Evolutionary conservation across 1,140 invertebrate species (phyloP).

Genomic region (Popillia japonica): DNA sequence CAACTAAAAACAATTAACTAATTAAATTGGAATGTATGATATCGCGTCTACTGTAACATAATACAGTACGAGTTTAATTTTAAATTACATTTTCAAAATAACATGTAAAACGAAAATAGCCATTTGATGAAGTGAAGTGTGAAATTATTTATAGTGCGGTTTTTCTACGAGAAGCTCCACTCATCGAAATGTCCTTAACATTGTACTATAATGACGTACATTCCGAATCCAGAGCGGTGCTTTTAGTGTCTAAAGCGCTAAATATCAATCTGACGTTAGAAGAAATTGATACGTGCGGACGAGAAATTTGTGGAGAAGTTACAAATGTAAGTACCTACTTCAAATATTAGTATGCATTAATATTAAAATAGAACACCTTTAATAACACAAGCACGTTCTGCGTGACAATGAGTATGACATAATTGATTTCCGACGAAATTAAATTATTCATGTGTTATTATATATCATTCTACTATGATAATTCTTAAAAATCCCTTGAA

Average conservation of each 20-base stretch:
- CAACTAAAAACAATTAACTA: constrained; percentile 29
- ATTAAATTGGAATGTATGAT: constrained; percentile 35
- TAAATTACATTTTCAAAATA: constrained; percentile 25
- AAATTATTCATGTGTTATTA: constrained; percentile 37
- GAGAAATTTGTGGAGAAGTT: neutral
- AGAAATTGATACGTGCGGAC: constrained; percentile 63
- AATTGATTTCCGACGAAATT: neutral
- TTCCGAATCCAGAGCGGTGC: constrained; percentile 68
- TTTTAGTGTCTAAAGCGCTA: constrained; percentile 66
- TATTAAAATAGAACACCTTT: neutral
- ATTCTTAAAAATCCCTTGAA: neutral
- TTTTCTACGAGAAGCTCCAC: constrained; percentile 14
- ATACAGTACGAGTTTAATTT: constrained; percentile 22
- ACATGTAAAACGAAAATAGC: constrained; percentile 36
- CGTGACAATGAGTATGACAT: constrained; percentile 11
- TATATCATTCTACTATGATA: neutral
- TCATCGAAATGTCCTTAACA: constrained; percentile 53
- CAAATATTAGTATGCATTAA: neutral
- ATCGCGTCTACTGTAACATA: constrained; percentile 20
- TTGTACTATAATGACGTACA: constrained; percentile 60
- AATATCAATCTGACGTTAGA: constrained; percentile 68
- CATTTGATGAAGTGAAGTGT: constrained; percentile 31
- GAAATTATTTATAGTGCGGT: constrained; percentile 37
- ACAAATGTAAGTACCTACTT: constrained; percentile 6
- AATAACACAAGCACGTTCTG: neutral